Conservation (phyloP, 2,113 vertebrate genomes). For the Orthonyx spaldingii region DNA sequence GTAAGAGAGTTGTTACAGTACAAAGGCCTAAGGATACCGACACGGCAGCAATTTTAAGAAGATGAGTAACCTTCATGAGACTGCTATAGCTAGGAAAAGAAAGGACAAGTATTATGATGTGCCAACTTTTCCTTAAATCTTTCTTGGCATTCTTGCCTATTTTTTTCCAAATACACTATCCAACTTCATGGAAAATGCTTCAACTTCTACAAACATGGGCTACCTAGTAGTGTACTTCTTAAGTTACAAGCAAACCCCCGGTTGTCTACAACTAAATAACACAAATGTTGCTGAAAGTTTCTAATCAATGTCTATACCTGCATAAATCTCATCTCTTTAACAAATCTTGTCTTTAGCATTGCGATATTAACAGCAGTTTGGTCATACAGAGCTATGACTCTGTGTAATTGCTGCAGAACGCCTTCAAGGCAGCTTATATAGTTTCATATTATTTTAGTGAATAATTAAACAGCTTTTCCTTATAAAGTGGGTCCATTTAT, state of each 20-base stretch:
- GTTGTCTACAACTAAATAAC: neutral
- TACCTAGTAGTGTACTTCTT: neutral
- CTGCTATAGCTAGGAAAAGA: neutral
- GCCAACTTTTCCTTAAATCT: neutral
- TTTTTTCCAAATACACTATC: neutral
- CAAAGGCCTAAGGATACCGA: neutral
- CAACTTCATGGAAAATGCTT: neutral
- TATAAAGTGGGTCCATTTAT: neutral
- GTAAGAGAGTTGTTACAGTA: neutral
- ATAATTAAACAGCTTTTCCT: neutral
- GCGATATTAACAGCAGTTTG: neutral
- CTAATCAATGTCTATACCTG: neutral
- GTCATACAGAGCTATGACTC: neutral
- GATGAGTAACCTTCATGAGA: neutral
- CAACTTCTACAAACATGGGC: fast-evolving
- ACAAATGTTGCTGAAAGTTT: neutral
- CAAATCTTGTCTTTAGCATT: neutral
- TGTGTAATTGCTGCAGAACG: neutral
- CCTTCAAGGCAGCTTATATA: neutral
- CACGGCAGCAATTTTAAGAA: fast-evolving
- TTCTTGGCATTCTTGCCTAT: neutral
- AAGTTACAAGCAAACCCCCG: neutral
- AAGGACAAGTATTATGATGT: neutral
- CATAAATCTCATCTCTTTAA: neutral
- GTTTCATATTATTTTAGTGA: neutral